Percentiles rank a stretch among this genome's conserved stretches.
These are phyloP conservation scores for Epinephelus moara DNA, from an alignment of 2,113 vertebrate species.

Conservation along the genomic window DNA sequence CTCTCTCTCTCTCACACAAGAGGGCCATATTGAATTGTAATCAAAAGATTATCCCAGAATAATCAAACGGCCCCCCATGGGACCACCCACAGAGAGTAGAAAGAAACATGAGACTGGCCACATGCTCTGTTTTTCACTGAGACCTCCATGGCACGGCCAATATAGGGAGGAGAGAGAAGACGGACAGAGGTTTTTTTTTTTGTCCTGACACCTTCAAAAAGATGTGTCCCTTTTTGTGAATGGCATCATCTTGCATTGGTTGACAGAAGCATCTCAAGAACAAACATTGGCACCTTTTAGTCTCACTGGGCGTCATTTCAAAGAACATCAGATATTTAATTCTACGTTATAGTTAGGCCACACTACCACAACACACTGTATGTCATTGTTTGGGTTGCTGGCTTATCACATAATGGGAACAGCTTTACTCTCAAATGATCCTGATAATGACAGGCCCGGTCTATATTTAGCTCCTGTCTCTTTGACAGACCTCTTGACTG, in stretches of 20 bases:
- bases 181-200: slow-evolving; percentile 10
- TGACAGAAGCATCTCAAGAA: neutral
- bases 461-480: slow-evolving; percentile 65
- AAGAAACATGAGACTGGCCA: slow-evolving; percentile 51
- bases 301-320: neutral
- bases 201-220: slow-evolving; percentile 13
- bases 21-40: slow-evolving; percentile 69
- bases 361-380: neutral
- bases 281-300: neutral
- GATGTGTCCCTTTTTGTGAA: slow-evolving; percentile 17
- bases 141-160: slow-evolving; percentile 27
- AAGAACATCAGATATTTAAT: neutral
- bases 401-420: slow-evolving; percentile 54
- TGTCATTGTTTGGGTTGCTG: slow-evolving; percentile 48
- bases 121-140: slow-evolving; percentile 53
- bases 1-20: slow-evolving; percentile 20
- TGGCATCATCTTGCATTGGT: neutral
- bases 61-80: slow-evolving; percentile 56
- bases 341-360: neutral
- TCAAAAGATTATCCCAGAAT: slow-evolving; percentile 73
- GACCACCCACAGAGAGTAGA: slow-evolving; percentile 74
- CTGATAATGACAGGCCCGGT: slow-evolving; percentile 68
- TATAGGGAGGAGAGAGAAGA: neutral
- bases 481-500: slow-evolving; percentile 49
- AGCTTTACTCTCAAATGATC: slow-evolving; percentile 69